Evolutionary conservation across 2,113 vertebrate genomes (phyloP), one percentile per base, ranked within the genome.

Genomic region (Dipodomys merriami): DNA sequence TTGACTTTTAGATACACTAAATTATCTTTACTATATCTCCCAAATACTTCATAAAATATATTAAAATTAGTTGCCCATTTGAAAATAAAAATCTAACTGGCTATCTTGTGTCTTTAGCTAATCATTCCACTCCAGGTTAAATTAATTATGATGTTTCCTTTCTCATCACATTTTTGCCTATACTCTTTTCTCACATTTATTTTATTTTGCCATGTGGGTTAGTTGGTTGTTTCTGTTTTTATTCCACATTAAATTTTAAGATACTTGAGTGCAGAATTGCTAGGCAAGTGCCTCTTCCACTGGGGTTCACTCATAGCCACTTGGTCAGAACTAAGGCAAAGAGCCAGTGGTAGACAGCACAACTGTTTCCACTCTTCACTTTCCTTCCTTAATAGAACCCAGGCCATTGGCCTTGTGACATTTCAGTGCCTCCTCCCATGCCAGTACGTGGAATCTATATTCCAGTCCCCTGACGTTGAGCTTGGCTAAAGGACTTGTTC

Each of bases 231-330:
- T 94, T 65, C 78, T 91, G 83, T 84, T 79, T 62, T n/a, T 33
- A 33, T 91, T 89, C 83, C 27, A 92, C 76, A 64, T n/a, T 83
- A 91, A 91, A 77, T 86, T 83, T 2, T 83, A 80, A 90, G 73
- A 78, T 64, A 69, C 29, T 49, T 72, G 77, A 92, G 6, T 29
- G 35, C 33, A 67, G 57, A 79, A 18, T 81, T 92, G 1, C 53
- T 49, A 49, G 49, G 49, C 49, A 12, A 12, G 49, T 49, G 49
- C 5, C 49, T 49, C 49, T 12, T 11, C 49, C 49, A 2, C 12
- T 49, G 8, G 49, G 49, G 49, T 8, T 49, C 49, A 49, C 30
- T 46, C 27, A 62, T 5, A 15, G 11, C 30, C 73, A 23, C 23
- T 49, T 78, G 16, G 2, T 30, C 44, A 67, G 74, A 76, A 27